Conservation (phyloP, 2,797 vertebrate genomes). For the Phylloscopus collybita region DNA sequence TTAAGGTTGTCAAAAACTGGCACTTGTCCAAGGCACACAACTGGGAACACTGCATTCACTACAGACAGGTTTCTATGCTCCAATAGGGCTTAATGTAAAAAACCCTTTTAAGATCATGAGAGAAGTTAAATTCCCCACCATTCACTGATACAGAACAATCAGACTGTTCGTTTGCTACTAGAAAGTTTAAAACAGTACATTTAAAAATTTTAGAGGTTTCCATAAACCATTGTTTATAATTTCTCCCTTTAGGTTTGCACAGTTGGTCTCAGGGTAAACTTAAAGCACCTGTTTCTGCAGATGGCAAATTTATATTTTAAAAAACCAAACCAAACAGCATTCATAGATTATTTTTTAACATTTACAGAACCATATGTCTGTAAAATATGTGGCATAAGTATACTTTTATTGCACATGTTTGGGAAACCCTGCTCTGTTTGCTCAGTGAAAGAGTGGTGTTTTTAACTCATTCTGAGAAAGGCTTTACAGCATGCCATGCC, state of each 20-base stretch:
- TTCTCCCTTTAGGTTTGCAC: conserved; percentile 46
- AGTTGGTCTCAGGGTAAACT: conserved; percentile 47
- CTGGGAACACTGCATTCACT: not conserved
- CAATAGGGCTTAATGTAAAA: not conserved
- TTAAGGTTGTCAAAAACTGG: not conserved
- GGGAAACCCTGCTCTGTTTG: conserved; percentile 4
- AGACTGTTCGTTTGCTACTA: not conserved
- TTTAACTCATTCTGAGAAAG: not conserved
- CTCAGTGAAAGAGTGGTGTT: not conserved
- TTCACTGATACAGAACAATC: not conserved
- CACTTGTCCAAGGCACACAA: not conserved
- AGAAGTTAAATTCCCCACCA: not conserved
- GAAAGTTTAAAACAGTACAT: conserved; percentile 27
- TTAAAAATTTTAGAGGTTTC: conserved; percentile 36
- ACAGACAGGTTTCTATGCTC: not conserved
- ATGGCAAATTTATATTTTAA: not conserved
- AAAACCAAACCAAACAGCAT: not conserved
- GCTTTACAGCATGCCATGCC: not conserved
- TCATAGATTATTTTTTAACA: conserved; percentile 41
- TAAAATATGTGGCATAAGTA: conserved; percentile 37
- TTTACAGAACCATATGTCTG: conserved; percentile 31
- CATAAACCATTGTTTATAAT: conserved; percentile 30
- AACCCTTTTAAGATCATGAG: not conserved
- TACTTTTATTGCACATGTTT: conserved; percentile 18
- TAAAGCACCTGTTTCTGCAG: conserved; percentile 55